A percentile compares a stretch with the other conserved stretches of the same genome.
These are phyloP conservation scores for Prinia subflava DNA, from an alignment of 2,113 vertebrate genomes.

Conservation along the genomic window DNA sequence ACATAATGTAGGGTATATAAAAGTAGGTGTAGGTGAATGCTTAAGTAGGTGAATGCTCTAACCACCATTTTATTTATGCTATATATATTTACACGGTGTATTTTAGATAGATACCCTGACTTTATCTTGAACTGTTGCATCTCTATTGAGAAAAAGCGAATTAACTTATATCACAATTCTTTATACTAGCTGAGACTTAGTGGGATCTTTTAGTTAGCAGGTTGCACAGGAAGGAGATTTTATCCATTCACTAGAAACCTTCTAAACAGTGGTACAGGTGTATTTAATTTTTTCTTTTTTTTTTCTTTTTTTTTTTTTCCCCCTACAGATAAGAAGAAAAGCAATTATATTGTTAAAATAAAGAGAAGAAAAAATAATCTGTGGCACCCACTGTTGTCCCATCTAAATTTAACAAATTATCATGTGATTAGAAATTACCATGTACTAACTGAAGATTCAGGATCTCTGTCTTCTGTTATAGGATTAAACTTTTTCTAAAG, in stretches of 20 bases:
- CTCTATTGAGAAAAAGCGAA: neutral
- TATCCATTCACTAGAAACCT: neutral
- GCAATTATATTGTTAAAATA: neutral
- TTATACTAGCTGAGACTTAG: neutral
- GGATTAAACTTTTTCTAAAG: neutral
- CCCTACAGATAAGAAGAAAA: neutral
- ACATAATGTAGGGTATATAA: fast-evolving
- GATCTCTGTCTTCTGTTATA: neutral
- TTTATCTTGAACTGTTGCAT: neutral
- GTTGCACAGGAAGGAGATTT: neutral
- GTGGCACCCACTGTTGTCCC: fast-evolving
- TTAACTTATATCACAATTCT: neutral
- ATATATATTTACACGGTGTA: neutral
- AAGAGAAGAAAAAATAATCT: neutral
- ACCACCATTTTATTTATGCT: neutral
- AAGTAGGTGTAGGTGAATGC: too few species aligned
- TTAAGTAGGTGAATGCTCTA: neutral
- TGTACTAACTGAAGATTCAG: neutral
- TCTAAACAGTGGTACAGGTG: neutral
- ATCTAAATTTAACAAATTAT: neutral
- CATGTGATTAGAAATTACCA: neutral
- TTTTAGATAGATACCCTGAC: neutral
- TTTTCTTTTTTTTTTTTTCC: neutral
- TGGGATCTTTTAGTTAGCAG: neutral
- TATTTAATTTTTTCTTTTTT: fast-evolving